Evolutionary conservation across 2,113 vertebrate genomes (phyloP), one percentile per base, ranked within the genome.

Genomic region (Conger conger): DNA sequence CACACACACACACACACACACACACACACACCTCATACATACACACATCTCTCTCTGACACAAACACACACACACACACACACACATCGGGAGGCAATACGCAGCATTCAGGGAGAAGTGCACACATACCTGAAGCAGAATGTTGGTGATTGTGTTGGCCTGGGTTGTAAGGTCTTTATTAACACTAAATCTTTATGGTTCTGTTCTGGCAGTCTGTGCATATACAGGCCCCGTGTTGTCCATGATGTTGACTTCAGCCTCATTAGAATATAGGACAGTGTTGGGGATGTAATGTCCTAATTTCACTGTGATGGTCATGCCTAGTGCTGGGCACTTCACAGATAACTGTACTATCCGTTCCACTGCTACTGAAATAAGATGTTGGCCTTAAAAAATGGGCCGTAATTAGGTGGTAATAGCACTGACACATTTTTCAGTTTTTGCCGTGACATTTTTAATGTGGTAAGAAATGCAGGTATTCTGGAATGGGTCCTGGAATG

Each of bases 1-100:
- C 73, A 76, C 73, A 76, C 73, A 30, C n/a, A 76, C 73, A 76
- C 73, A n/a, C 36, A 36, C 57, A 73, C 18, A 77, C 68, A 53
- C 63, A n/a, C 68, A 45, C 38, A 20, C 40, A 33, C 13, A 53
- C 20, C 90, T 3, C 27, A 37, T 60, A 73, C 68, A 76, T 40
- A 81, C 79, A 73, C 79, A 81, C 8, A 81, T n/a, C n/a, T n/a
- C n/a, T n/a, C n/a, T n/a, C n/a, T n/a, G n/a, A n/a, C n/a, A n/a
- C n/a, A n/a, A n/a, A n/a, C n/a, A n/a, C n/a, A n/a, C n/a, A n/a
- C n/a, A n/a, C n/a, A n/a, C n/a, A n/a, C 42, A 82, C 60, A 57
- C 20, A 81, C 60, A 82, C 79, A 50, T 16, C 6, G 27, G 3
- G 36, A 37, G 18, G 35, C 36, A 35, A 16, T 7, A 13, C 35